Conservation (phyloP, 2,888 invertebrate genomes). For the Trichopoda pennipes region DNA sequence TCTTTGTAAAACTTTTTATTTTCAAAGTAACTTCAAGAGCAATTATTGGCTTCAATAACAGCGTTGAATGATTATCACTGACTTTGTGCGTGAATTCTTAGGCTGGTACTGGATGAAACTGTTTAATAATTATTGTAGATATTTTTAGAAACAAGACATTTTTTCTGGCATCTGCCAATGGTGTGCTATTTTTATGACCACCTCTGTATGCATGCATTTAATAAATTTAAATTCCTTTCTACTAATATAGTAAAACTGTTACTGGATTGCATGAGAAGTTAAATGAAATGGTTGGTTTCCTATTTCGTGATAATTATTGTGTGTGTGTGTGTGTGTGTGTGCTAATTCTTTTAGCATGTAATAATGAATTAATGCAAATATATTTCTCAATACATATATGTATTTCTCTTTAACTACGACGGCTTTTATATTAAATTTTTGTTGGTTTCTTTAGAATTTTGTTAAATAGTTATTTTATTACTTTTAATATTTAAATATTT, state of each 20-base stretch:
- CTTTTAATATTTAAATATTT: slow-evolving; percentile 36
- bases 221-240: slow-evolving; percentile 48
- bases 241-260: slow-evolving; percentile 65
- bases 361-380: slow-evolving; percentile 23
- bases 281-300: slow-evolving; percentile 18
- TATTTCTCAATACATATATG: neutral
- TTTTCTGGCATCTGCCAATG: too few relatives aligned
- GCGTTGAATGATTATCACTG: too few relatives aligned
- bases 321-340: neutral
- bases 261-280: slow-evolving; percentile 3
- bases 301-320: neutral
- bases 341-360: too few relatives aligned
- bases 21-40: too few relatives aligned
- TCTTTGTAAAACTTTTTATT: too few relatives aligned
- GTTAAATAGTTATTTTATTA: slow-evolving; percentile 30
- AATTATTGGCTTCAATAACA: too few relatives aligned
- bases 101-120: too few relatives aligned
- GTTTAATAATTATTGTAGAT: too few relatives aligned
- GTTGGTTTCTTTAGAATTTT: slow-evolving; percentile 36
- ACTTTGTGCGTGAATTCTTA: too few relatives aligned
- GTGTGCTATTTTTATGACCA: slow-evolving; percentile 30
- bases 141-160: too few relatives aligned
- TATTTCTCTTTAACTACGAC: slow-evolving; percentile 41
- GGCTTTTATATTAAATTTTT: slow-evolving; percentile 41
- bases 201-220: neutral